Base-by-base conservation (phyloP, 64 coral and sea anemone species). In the Montipora efflorescens region DNA sequence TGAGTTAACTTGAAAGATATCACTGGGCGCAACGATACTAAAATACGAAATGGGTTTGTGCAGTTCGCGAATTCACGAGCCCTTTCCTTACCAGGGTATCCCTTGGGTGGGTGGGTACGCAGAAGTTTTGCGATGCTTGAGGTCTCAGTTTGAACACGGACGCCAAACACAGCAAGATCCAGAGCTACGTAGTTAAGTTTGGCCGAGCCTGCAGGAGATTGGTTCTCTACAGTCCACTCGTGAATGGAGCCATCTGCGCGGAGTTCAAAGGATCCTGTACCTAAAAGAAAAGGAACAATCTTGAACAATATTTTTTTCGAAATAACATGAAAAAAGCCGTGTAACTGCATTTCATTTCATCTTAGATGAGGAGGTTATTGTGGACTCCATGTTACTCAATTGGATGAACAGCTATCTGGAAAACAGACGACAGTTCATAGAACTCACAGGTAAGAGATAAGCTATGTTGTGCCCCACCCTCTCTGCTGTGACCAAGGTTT, bases 211-310 rank as follows among this genome's bases (percentile, higher is more conserved):
- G 93, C 95, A 46, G 95, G 95, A 59, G 95, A 89, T 81, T 97
- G 95, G 89, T 97, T 97, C 70, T 97, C 95, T 28, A 97, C 92
- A 8, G 95, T 97, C 95, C 95, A 97, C 53, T 97, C 95, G 13
- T 97, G 95, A 59, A 97, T 92, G 8, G 95, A 84, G 13, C 95
- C 95, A 92, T 97, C 95, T 11, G 78, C 95, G 25, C 93, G 95
- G 18, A 97, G 74, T 62, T 97, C 95, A 92, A 97, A 97, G 5
- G 95, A 97, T 74, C 95, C 93, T 21, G 95, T 94, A 36, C 92
- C 89, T 67, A 21, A 70, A 67, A 7, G 15, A 0, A 47, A 7
- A 61, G 43, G 20, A 22, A n/a, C n/a, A n/a, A n/a, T n/a, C n/a
- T n/a, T n/a, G n/a, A n/a, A n/a, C n/a, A n/a, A 28, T 28, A 28